Base-by-base conservation (phyloP, 2,113 vertebrate species). In the Lutjanus erythropterus region DNA sequence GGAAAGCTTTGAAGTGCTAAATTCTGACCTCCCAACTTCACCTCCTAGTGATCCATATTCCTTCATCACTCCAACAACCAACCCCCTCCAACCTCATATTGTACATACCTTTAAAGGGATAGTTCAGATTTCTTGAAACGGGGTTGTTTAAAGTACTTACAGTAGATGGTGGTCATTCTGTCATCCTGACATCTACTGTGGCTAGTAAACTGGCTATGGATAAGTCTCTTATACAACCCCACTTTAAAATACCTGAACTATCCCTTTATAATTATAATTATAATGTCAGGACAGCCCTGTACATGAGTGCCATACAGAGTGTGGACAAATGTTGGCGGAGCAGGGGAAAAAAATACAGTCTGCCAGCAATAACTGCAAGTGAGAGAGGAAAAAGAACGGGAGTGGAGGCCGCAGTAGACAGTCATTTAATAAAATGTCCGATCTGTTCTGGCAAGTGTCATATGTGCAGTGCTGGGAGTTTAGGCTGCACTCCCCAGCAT, bases 391-490 rank as follows among this genome's bases (percentile, higher is more conserved):
- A 27, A 49, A 23, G 39, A 41, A 69, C 35, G 14, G 47, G 11
- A 67, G 67, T 9, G 14, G 66, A 74, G 46, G 72, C 66, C 12
- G 49, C 61, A 69, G 78, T 3, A 75, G 74, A 74, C 78, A 59
- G 58, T 87, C 46, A 59, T 83, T 86, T 83, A 89, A 81, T 85
- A 86, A 85, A 52, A 89, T 59, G 73, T 81, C 85, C 33, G 33
- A 90, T 94, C 78, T 85, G 85, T 86, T 86, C 82, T 89, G 87
- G 88, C 88, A 77, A 83, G 72, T 74, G 81, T 93, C 89, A 77
- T 88, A 91, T 83, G 82, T 71, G 83, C 85, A 27, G 74, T 68
- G 78, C 52, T 59, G 23, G 59, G 74, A 81, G 74, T 88, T 88
- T n/a, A 65, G 65, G 52, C 73, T 66, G 59, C 65, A 15, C 41